Base-by-base conservation (phyloP, 35 echinoderm and acorn worm genomes). In the Heliocidaris tuberculata region DNA sequence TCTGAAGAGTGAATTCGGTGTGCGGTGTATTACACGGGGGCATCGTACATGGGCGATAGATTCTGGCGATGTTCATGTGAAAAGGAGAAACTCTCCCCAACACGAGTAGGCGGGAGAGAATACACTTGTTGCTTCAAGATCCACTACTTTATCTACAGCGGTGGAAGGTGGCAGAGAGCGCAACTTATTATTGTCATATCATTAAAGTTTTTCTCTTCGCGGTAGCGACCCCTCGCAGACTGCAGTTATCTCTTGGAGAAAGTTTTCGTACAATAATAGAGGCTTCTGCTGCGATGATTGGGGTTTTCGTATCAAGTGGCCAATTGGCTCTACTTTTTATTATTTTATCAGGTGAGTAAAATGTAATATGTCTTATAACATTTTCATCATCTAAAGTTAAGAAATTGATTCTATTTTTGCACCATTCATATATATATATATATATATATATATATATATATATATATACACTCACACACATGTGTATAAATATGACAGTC, bases 101-200 rank as follows among this genome's bases (percentile, higher is more conserved):
- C 31, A 19, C 31, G 31, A 32, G 12, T 35, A 17, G 87, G 31
- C 9, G 87, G 87, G 87, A 89, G 87, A 42, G 31, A 89, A 13
- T 89, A 47, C 87, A 89, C 87, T 27, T 89, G 87, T 89, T 89
- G 87, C 87, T 89, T 89, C 9, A 89, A 42, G 87, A 31, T 89
- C 15, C 87, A 17, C 11, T 89, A 89, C 9, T 89, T 89, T 19
- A 89, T 89, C 29, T 89, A 47, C 87, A 32, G 87, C 32, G 87
- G 12, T 48, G 87, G 87, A 13, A 31, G 47, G 29, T 89, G 87
- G 87, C 87, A 48, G 87, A 89, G 87, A 89, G 87, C 87, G 87
- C 87, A 89, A 13, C 87, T 89, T 48, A 89, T 89, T 19, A 48
- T 89, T 32, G 87, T 89, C 9, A 89, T 89, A 89, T 89, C 87